Base-by-base conservation (phyloP, 2,888 invertebrate genomes). In the Drosophila eohydei region DNA sequence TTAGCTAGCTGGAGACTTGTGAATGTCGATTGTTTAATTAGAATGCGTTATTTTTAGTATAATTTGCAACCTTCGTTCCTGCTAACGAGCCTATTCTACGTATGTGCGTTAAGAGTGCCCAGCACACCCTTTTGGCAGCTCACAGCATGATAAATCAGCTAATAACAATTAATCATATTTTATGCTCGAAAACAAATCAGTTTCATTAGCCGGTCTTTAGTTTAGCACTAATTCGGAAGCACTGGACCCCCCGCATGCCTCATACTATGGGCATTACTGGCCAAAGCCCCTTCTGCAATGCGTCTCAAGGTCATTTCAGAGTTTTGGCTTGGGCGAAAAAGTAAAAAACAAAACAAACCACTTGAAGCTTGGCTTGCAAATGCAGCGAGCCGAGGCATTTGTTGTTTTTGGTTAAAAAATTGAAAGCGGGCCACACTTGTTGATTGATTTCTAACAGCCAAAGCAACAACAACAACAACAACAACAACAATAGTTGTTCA, bases 401-500 rank as follows among this genome's bases (percentile, higher is more conserved):
- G 69, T 61, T 50, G 56, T 59, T 68, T 56, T 57, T 74, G 67
- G 65, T 54, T 52, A 64, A 80, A 88, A 80, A 80, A 88, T 83
- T 84, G 88, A 88, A 88, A 88, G 83, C 81, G 81, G 78, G 83
- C 88, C 70, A 70, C 88, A 83, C 88, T 86, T 88, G 86, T 68
- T 84, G 88, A 86, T 84, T 88, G 83, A 84, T 84, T 84, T 86
- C 78, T 71, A 75, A 56, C 54, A 50, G 41, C 52, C 32, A 26
- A 40, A 52, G 16, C 61, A 38, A 46, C 34, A 57, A 56, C 38
- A 57, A 52, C 38, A 40, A 21, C 8, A 41, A 61, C 36, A 50
- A 51, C 44, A 69, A 69, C 28, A 74, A 48, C 43, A 72, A 55
- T 38, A 38, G 62, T 61, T 70, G 74, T 59, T 74, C 61, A 68